Evolutionary conservation across 2,113 vertebrate genomes (phyloP).

Genomic region (Haemorhous mexicanus): DNA sequence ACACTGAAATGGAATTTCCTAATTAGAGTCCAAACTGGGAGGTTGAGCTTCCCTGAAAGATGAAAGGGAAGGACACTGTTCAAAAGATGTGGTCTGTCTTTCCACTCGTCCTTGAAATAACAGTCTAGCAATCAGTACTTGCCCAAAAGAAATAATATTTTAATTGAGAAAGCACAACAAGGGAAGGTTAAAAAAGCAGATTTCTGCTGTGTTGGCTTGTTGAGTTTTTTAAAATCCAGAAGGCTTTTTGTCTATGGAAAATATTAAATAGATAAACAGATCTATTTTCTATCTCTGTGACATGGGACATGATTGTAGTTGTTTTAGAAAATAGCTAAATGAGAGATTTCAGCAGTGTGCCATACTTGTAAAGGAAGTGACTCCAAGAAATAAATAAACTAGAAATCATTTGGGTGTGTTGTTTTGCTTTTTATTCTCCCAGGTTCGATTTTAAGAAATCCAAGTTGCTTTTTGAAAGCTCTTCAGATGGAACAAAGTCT

Average conservation of each 20-base stretch:
- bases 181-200: background rate
- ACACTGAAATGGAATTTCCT: background rate
- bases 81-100: background rate
- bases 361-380: background rate
- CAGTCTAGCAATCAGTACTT: background rate
- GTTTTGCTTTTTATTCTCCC: background rate
- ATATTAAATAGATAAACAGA: background rate
- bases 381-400: background rate
- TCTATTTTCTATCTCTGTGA: background rate
- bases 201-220: background rate
- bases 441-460: slow-evolving; percentile 99
- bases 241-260: background rate
- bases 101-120: background rate
- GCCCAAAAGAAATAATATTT: background rate
- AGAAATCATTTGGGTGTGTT: background rate
- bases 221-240: rapidly evolving
- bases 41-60: background rate
- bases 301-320: background rate
- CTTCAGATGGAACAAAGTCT: slow-evolving; percentile 91
- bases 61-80: background rate
- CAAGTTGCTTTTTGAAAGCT: slow-evolving; percentile 94
- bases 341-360: background rate
- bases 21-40: background rate
- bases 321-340: background rate
- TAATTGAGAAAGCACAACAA: background rate